phyloP scores from a whole-genome alignment of 2,113 vertebrate species.

The Syngnathoides biaculeatus region DNA sequence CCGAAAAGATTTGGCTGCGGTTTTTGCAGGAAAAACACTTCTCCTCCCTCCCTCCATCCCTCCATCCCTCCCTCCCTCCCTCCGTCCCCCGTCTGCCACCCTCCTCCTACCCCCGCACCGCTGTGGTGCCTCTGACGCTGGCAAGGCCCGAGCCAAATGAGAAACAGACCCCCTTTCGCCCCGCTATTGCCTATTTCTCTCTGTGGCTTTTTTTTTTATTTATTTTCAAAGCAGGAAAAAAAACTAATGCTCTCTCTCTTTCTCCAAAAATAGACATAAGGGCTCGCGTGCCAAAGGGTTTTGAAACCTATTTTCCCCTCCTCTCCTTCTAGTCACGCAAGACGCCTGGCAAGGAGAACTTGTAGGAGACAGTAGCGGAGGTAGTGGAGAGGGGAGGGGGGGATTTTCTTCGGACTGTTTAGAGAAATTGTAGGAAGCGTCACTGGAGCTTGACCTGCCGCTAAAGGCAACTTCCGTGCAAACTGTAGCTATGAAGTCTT shows the following conservation, averaged over 20 bases:
- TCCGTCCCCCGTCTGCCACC: conserved; percentile 57
- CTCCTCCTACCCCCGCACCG: conserved; percentile 53
- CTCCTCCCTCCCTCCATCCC: conserved; percentile 59
- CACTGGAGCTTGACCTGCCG: conserved; percentile 43
- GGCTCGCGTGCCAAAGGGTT: conserved; percentile 77
- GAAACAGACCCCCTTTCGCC: conserved; percentile 76
- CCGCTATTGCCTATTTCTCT: conserved; percentile 73
- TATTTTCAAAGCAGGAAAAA: conserved; percentile 72
- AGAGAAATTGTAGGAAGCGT: conserved; percentile 53
- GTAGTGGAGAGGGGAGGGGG: conserved; percentile 13
- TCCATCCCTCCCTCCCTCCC: conserved; percentile 50
- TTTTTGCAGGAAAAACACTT: conserved; percentile 68
- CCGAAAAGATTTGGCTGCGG: conserved; percentile 55
- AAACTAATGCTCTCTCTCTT: conserved; percentile 61
- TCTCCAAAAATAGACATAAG: conserved; percentile 77
- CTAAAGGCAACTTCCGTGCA: conserved; percentile 55
- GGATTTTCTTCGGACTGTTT: conserved; percentile 43
- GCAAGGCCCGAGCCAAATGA: conserved; percentile 73
- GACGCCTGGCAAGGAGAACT: conserved; percentile 68
- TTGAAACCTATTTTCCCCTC: conserved; percentile 69
- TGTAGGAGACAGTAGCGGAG: conserved; percentile 35
- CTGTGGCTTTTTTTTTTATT: conserved; percentile 59
- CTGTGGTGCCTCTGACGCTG: conserved; percentile 67
- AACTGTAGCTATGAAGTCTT: conserved; percentile 61
- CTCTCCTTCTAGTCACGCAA: conserved; percentile 78